Evolutionary conservation across 1,140 invertebrate species (phyloP), one percentile per base, ranked within the genome.

Genomic region (Polyergus mexicanus): DNA sequence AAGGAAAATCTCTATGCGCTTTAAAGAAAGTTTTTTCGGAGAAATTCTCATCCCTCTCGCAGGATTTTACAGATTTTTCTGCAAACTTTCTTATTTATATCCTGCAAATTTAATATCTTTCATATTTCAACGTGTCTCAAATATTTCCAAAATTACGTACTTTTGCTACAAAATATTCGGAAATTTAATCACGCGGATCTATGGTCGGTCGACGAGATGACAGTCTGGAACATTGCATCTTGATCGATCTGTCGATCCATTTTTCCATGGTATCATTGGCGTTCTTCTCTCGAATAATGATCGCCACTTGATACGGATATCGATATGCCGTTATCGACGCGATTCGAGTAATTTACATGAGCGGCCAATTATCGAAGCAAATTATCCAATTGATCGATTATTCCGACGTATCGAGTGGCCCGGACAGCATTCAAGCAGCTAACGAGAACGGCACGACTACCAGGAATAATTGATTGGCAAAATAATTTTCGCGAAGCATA

Each of bases 351-450:
- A 83, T 83, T 83, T 83, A 74, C 54, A 72, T 54, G 78, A 47
- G 78, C 78, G 78, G 68, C 68, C 68, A 83, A 72, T 83, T 60
- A 83, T 83, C 54, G 68, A 62, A 47, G 78, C 78, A 74, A 83
- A 83, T 83, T 83, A 83, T 83, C 56, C 78, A 60, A 56, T 60
- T 72, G 78, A 83, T 83, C 78, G 78, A 83, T 83, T 83, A 83
- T 83, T 74, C 68, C 68, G 68, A 83, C 78, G 78, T 83, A 83
- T 83, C 78, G 78, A 83, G 78, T 83, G 78, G 68, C 38, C n/a
- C 35, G 68, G 66, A 83, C 68, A 83, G 78, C 78, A 44, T 83
- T 74, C 68, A 41, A 83, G 78, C 54, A 56, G 54, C 54, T 83
- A 68, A 83, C 68, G 68, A 83, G 78, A 83, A 51, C 32, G 78